Evolutionary conservation across 2,888 invertebrate genomes (phyloP).

Genomic region (Taphrorychus bicolor): DNA sequence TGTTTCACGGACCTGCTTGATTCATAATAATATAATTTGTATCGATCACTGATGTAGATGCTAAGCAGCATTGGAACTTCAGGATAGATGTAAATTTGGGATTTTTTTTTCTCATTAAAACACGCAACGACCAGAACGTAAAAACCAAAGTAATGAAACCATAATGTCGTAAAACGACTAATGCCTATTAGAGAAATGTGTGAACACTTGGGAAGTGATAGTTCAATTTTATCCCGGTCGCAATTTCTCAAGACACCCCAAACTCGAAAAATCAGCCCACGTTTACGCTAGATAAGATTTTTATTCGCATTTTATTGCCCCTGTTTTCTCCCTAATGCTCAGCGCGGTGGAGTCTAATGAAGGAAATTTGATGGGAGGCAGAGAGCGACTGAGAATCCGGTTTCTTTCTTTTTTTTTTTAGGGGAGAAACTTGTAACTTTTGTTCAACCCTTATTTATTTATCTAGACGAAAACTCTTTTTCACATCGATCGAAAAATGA

Average conservation of each 20-base stretch:
- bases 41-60: too few species aligned
- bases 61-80: too few species aligned
- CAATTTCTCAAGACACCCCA: not conserved
- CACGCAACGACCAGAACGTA: too few species aligned
- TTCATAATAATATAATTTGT: too few species aligned
- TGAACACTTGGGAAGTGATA: too few species aligned
- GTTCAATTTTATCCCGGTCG: not conserved
- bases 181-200: too few species aligned
- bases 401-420: not conserved
- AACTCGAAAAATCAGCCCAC: not conserved
- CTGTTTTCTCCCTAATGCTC: not conserved
- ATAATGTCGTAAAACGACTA: too few species aligned
- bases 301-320: not conserved
- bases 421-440: not conserved
- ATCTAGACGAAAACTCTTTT: too few species aligned
- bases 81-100: too few species aligned
- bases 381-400: not conserved
- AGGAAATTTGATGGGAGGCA: not conserved
- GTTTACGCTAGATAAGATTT: not conserved
- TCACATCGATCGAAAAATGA: constrained; percentile 7
- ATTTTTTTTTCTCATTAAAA: too few species aligned
- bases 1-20: too few species aligned
- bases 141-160: too few species aligned
- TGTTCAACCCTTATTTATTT: not conserved
- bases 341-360: not conserved